Conservation (phyloP, 2,113 vertebrate species). For the Clinocottus analis region DNA sequence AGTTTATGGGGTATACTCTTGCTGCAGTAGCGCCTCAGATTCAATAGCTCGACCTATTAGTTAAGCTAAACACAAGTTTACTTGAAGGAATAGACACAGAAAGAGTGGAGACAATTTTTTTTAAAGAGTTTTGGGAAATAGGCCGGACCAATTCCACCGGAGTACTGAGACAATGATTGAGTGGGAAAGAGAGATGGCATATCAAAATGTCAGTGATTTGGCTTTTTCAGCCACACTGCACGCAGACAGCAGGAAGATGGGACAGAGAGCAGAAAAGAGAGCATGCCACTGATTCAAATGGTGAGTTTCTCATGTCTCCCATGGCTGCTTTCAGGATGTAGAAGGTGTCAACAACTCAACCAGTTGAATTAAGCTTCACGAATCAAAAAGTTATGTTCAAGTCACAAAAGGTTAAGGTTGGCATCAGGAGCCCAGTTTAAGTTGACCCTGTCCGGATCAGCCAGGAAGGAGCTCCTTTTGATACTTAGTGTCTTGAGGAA, state of each 20-base stretch:
- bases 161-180: not conserved
- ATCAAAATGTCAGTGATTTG: slow-evolving; percentile 24
- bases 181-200: not conserved
- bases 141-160: not conserved
- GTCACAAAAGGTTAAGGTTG: not conserved
- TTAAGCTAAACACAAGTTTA: slow-evolving; percentile 37
- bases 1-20: not conserved
- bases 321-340: not conserved
- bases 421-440: not conserved
- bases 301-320: not conserved
- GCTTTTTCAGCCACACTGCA: slow-evolving; percentile 16
- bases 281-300: not conserved
- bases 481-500: not conserved
- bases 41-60: slow-evolving; percentile 26
- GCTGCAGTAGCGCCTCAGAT: slow-evolving; percentile 19
- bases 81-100: slow-evolving; percentile 7
- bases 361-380: not conserved
- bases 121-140: not conserved
- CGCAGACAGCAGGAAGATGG: slow-evolving; percentile 6
- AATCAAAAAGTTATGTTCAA: slow-evolving; percentile 1
- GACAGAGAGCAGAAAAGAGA: not conserved
- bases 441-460: not conserved
- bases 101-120: not conserved
- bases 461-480: not conserved
- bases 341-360: not conserved